phyloP scores from a whole-genome alignment of 2,797 vertebrate genomes.

The Notamacropus eugenii region DNA sequence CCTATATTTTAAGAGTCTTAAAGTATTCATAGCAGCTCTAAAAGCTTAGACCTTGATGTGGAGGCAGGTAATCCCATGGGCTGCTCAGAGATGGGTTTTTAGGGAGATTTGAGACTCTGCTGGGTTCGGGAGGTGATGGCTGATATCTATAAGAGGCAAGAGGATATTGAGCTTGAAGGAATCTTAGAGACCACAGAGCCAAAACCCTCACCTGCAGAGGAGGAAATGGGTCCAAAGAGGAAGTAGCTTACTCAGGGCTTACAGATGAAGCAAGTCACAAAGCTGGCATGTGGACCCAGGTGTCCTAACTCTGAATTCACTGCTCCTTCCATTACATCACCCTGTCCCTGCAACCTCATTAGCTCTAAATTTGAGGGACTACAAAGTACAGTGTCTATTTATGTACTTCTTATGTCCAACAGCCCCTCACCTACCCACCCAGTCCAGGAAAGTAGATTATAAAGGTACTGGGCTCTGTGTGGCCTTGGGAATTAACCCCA shows the following conservation, averaged over 20 bases:
- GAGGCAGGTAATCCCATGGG: background rate
- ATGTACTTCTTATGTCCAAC: background rate
- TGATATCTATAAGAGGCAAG: background rate
- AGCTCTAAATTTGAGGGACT: background rate
- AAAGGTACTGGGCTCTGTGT: background rate
- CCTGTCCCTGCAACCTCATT: background rate
- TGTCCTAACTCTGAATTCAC: background rate
- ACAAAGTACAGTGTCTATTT: background rate
- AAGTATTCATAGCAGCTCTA: background rate
- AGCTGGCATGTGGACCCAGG: background rate
- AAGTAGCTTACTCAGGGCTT: background rate
- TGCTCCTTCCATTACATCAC: background rate
- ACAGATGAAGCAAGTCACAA: background rate
- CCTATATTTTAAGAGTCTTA: background rate
- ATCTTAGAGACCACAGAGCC: background rate
- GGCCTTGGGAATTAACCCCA: background rate
- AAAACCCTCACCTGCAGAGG: background rate
- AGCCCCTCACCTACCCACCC: background rate
- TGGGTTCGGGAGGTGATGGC: background rate
- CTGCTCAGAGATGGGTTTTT: background rate
- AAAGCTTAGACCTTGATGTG: background rate
- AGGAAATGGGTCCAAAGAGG: background rate
- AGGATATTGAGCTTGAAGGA: background rate
- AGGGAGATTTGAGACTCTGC: background rate
- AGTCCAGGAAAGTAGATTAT: background rate